Percentiles rank a stretch among this genome's conserved stretches.
Conservation (phyloP, 2,113 vertebrate genomes). For the Bos taurus region ARS-UCD2.0 NC_037351.1:3822001-3822500, state of each 20-base stretch:
- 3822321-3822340: neutral
- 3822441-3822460: neutral
- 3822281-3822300: neutral
- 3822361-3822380: neutral
- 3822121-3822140: neutral
- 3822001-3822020: too few relatives aligned
- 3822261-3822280: neutral
- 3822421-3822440: neutral
- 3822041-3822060: too few relatives aligned
- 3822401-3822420: neutral
- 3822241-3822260: neutral
- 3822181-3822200: neutral
- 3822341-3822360: neutral
- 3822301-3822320: neutral
- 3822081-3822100: neutral
- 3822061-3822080: neutral
- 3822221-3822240: neutral
- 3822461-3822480: neutral
- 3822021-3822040: neutral
- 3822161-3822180: neutral
- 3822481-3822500: neutral
- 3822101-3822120: neutral
- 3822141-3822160: neutral
- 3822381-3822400: neutral
- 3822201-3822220: neutral